These are phyloP conservation scores for Formica selysi DNA, from an alignment of 1,140 invertebrate genomes.

Conservation along the genomic window DNA sequence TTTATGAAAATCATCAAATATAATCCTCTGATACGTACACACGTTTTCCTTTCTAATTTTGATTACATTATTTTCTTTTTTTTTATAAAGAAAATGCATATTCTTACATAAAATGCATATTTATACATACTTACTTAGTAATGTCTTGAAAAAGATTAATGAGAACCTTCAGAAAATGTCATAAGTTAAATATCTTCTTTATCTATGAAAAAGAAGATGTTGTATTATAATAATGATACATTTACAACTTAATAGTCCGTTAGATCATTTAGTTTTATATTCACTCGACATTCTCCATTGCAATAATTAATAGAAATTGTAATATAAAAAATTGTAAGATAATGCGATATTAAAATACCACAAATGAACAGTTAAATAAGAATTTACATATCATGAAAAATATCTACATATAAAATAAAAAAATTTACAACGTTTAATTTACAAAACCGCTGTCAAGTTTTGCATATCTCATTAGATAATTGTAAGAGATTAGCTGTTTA, in stretches of 20 bases:
- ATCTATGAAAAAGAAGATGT: neutral
- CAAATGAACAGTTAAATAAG: constrained; percentile 14
- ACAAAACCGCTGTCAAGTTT: constrained; percentile 11
- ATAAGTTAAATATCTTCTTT: constrained; percentile 3
- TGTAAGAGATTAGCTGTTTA: constrained; percentile 4
- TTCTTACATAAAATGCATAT: constrained; percentile 67
- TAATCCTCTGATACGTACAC: neutral
- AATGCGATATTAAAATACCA: constrained; percentile 18
- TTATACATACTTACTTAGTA: constrained; percentile 13
- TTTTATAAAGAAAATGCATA: constrained; percentile 72
- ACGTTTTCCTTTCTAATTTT: neutral
- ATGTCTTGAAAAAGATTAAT: constrained; percentile 37
- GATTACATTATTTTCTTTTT: constrained; percentile 6
- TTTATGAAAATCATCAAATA: neutral
- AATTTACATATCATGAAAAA: constrained; percentile 30
- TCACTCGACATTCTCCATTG: constrained; percentile 14
- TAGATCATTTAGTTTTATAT: constrained; percentile 3
- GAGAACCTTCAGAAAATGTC: neutral
- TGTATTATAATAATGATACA: neutral
- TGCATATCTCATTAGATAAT: constrained; percentile 21
- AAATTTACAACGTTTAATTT: neutral
- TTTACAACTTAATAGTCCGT: constrained; percentile 6
- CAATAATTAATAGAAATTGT: neutral
- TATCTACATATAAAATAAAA: constrained; percentile 25
- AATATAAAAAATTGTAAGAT: constrained; percentile 5